phyloP scores from a whole-genome alignment of 2,797 vertebrate genomes.

The Thaleichthys pacificus region DNA sequence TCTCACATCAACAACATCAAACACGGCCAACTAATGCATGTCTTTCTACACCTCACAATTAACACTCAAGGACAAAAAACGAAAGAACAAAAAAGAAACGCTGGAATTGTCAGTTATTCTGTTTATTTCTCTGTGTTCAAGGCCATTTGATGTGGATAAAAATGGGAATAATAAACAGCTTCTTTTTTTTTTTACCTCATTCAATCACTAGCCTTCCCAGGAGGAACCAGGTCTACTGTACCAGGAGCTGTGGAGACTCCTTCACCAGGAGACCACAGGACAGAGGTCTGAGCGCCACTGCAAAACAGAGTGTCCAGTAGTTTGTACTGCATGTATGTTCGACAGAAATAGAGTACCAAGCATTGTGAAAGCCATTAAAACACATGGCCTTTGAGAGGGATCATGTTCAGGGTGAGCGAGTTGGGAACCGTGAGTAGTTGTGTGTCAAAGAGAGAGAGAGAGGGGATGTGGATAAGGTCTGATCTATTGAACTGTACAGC shows the following conservation, averaged over 20 bases:
- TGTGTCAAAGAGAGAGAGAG: not conserved
- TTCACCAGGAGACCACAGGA: not conserved
- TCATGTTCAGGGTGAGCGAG: not conserved
- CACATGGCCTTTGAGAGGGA: not conserved
- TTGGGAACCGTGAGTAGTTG: not conserved
- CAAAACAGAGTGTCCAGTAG: not conserved
- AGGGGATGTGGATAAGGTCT: conserved; percentile 42
- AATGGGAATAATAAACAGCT: conserved; percentile 67
- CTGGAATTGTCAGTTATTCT: conserved; percentile 55
- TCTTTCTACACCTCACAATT: conserved; percentile 67
- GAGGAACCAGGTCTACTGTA: conserved; percentile 36
- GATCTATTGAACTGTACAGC: conserved; percentile 61
- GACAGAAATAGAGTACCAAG: not conserved
- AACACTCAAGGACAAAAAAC: conserved; percentile 76
- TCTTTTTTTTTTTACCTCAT: conserved; percentile 50
- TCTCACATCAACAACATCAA: conserved; percentile 75
- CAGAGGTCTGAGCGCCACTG: not conserved
- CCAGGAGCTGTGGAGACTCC: no score
- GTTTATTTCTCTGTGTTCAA: conserved; percentile 62
- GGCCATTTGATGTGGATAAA: conserved; percentile 66
- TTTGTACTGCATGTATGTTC: not conserved
- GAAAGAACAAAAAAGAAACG: conserved; percentile 50
- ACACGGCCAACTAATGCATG: conserved; percentile 63
- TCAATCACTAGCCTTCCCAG: conserved; percentile 46
- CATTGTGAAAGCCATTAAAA: not conserved